Percentiles rank a stretch among this genome's conserved stretches.
Conservation (phyloP, 2,113 vertebrate genomes). For the Larimichthys polyactis region DNA sequence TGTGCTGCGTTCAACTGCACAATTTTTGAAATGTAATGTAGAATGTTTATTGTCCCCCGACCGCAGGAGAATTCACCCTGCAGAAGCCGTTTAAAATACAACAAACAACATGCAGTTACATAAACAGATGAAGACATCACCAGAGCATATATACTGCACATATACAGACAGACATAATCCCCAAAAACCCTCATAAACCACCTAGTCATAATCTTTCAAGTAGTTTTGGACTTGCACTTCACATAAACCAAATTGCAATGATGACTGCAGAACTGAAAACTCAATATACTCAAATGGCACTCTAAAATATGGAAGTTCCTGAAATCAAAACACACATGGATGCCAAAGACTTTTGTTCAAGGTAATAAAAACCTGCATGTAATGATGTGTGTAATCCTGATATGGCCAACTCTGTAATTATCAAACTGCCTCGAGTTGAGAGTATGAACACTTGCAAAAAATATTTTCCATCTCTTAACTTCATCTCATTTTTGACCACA, state of each 20-base stretch:
- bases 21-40: too few species aligned
- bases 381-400: too few species aligned
- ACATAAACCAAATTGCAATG: too few species aligned
- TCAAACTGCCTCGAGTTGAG: too few species aligned
- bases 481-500: not conserved
- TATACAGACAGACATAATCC: too few species aligned
- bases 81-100: slow-evolving; percentile 3
- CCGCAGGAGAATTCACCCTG: not conserved
- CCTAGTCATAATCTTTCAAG: too few species aligned
- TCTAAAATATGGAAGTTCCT: not conserved
- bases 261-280: too few species aligned
- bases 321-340: not conserved
- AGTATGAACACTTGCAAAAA: not conserved
- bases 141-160: too few species aligned
- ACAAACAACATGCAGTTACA: not conserved
- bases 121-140: not conserved
- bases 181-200: not conserved
- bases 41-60: not conserved
- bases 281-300: too few species aligned
- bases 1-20: not conserved
- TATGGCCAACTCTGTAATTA: not conserved
- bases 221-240: too few species aligned
- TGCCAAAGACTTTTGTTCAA: not conserved
- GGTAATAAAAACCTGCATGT: not conserved
- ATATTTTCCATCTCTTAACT: not conserved